These are phyloP conservation scores for Sepiola atlantica DNA, from an alignment of 2,888 invertebrate species.

Conservation along the genomic window DNA sequence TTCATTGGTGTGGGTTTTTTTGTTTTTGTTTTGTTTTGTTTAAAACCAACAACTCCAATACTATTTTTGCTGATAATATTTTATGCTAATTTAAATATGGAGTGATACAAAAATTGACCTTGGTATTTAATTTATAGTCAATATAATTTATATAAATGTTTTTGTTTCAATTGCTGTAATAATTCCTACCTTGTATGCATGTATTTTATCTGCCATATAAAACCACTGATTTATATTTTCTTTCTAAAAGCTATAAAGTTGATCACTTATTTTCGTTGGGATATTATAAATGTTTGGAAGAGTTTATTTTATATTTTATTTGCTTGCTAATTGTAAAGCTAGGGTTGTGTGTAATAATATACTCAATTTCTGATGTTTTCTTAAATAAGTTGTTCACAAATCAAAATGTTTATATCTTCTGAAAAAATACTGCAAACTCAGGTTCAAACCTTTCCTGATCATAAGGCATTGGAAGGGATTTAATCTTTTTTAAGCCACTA, in stretches of 20 bases:
- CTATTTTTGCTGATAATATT: not conserved
- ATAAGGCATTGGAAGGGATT: not conserved
- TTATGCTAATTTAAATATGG: slow-evolving; percentile 4
- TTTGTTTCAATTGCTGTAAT: not conserved
- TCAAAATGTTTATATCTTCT: not conserved
- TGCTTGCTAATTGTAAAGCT: not conserved
- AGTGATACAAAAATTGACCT: not conserved
- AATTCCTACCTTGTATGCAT: not conserved
- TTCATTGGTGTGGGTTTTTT: not conserved
- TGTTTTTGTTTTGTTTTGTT: not conserved
- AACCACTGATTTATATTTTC: not conserved
- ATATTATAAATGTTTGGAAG: not conserved
- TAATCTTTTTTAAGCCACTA: not conserved
- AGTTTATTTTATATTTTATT: not conserved
- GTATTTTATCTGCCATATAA: not conserved
- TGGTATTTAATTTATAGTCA: not conserved
- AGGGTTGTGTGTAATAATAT: not conserved
- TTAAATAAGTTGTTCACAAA: not conserved
- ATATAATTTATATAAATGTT: not conserved
- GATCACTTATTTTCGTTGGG: not conserved
- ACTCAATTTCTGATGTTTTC: not conserved
- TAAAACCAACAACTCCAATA: not conserved
- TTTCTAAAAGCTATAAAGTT: not conserved
- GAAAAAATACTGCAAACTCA: not conserved
- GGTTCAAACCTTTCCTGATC: not conserved